Percentiles rank a stretch among this genome's conserved stretches.
phyloP scores from a whole-genome alignment of 1,140 invertebrate genomes.

The Atta texana region DNA sequence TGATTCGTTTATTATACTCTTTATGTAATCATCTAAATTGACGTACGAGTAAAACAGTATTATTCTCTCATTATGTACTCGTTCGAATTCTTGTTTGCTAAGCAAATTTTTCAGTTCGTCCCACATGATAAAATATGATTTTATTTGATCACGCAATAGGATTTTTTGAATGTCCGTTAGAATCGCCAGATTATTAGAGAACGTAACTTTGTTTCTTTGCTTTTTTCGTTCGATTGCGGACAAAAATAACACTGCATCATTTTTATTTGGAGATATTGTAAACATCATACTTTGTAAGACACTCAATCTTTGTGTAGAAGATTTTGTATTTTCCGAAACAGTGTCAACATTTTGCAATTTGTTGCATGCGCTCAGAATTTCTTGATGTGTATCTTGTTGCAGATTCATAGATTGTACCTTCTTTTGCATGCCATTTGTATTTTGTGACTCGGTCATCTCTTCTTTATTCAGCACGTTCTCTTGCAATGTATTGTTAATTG shows the following conservation, averaged over 20 bases:
- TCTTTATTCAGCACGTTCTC: neutral
- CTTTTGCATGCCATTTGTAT: neutral
- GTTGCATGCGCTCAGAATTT: neutral
- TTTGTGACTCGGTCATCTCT: neutral
- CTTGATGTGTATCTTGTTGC: neutral
- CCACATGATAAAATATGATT: neutral
- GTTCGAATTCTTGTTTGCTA: neutral
- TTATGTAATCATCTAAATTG: neutral
- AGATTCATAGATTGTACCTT: neutral
- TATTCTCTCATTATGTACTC: neutral
- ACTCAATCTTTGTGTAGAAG: neutral
- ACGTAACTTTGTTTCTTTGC: neutral
- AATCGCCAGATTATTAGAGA: neutral
- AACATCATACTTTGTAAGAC: neutral
- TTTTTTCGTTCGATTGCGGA: neutral
- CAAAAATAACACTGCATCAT: neutral
- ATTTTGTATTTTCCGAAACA: neutral
- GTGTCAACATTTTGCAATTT: neutral
- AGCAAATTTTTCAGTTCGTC: neutral
- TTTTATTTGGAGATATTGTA: neutral
- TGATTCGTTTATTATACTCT: neutral
- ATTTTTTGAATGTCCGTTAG: constrained; percentile 54
- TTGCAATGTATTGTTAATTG: neutral
- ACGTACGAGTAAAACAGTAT: neutral
- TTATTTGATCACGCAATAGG: constrained; percentile 21